A percentile compares a stretch with the other conserved stretches of the same genome.
These are phyloP conservation scores for Carposina sasakii DNA, from an alignment of 1,140 invertebrate species.

Conservation along the genomic window DNA sequence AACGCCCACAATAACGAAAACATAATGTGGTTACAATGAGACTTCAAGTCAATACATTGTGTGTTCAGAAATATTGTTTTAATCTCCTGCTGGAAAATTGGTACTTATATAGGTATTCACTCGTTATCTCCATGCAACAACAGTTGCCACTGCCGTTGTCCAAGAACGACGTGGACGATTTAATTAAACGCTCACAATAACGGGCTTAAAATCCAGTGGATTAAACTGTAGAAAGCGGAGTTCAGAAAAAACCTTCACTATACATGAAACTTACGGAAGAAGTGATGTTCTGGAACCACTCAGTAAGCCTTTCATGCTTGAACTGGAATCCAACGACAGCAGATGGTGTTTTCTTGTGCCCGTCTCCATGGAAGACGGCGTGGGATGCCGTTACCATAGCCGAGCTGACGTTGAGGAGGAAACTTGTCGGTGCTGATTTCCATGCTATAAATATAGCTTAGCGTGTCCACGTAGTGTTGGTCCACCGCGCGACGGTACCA, in stretches of 20 bases:
- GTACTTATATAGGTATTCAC: no score
- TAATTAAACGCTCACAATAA: no score
- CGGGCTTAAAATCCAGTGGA: no score
- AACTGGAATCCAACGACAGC: slow-evolving; percentile 95
- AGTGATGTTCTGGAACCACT: slow-evolving; percentile 87
- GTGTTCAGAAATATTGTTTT: no score
- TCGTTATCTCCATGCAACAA: no score
- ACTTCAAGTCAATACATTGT: no score
- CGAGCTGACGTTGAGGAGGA: slow-evolving; percentile 44
- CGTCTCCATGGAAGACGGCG: slow-evolving; percentile 84
- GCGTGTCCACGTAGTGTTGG: slow-evolving; percentile 84
- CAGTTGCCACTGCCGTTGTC: no score
- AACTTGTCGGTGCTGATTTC: slow-evolving; percentile 54
- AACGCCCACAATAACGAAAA: no score
- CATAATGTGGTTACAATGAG: no score
- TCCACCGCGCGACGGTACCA: slow-evolving; percentile 96
- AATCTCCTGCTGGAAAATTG: no score
- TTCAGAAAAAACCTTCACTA: not conserved
- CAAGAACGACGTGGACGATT: no score
- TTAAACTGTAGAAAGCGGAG: not conserved
- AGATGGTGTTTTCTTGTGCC: slow-evolving; percentile 81
- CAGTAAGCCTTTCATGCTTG: slow-evolving; percentile 82
- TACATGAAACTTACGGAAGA: slow-evolving; percentile 68
- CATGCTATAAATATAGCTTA: slow-evolving; percentile 85
- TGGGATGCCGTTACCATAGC: slow-evolving; percentile 89